Evolutionary conservation across 2,113 vertebrate genomes (phyloP).

Genomic region (Jaculus jaculus): DNA sequence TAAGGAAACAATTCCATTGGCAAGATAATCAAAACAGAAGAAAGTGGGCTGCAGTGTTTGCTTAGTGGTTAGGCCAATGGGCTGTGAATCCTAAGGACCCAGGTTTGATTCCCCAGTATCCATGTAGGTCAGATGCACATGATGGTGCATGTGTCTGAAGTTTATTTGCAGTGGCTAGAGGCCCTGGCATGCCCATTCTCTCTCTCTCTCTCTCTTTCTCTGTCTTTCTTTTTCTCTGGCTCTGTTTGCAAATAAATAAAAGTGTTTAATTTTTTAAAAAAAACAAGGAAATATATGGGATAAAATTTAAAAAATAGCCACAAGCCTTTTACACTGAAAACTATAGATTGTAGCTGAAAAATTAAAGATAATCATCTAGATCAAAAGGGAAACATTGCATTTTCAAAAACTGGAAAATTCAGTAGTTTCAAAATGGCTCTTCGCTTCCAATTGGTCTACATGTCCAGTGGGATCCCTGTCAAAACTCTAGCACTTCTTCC

Average conservation of each 20-base stretch:
- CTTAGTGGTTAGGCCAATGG: too few species aligned
- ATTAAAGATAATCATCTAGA: background rate
- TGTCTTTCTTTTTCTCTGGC: too few species aligned
- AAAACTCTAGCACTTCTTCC: background rate
- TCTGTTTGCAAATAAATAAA: too few species aligned
- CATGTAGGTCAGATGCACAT: too few species aligned
- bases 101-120: too few species aligned
- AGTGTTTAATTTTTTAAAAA: too few species aligned
- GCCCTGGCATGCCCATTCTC: too few species aligned
- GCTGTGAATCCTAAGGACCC: too few species aligned
- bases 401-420: slow-evolving; percentile 6
- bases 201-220: too few species aligned
- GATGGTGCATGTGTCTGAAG: too few species aligned
- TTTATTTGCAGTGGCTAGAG: too few species aligned
- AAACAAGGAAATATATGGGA: background rate
- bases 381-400: background rate
- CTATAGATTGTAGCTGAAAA: slow-evolving; percentile 4
- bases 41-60: background rate
- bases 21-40: slow-evolving; percentile 9
- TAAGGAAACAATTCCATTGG: slow-evolving; percentile 19
- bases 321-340: background rate
- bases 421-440: background rate
- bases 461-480: background rate
- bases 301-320: background rate
- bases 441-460: slow-evolving; percentile 18